A percentile compares a stretch with the other conserved stretches of the same genome.
Conservation (phyloP, 2,888 invertebrate genomes). For the Chrysodeixis includens region DNA sequence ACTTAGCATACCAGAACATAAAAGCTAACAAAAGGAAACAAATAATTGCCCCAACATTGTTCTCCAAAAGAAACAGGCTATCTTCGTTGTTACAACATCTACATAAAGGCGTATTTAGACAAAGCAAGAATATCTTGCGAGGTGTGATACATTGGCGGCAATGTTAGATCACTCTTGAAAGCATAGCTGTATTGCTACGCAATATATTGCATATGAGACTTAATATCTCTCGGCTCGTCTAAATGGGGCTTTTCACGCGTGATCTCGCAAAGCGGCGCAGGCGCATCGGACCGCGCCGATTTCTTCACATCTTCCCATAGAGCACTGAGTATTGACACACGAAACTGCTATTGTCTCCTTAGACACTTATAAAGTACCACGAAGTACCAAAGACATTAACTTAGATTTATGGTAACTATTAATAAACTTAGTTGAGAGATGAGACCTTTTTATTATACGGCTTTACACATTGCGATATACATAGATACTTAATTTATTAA, state of each 20-base stretch:
- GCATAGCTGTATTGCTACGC: no score
- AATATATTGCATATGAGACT: no score
- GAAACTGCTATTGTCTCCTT: constrained; percentile 50
- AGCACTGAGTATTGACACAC: constrained; percentile 48
- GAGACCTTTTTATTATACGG: constrained; percentile 4
- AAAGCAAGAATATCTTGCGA: no score
- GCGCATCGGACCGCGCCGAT: constrained; percentile 62
- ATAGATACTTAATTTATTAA: no score
- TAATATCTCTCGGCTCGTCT: no score
- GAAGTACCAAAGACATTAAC: constrained; percentile 11
- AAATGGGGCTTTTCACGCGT: constrained; percentile 51
- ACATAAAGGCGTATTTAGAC: no score
- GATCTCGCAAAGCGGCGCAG: constrained; percentile 53
- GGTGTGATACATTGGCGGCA: no score
- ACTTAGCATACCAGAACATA: neutral
- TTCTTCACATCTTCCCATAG: constrained; percentile 74
- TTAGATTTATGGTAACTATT: constrained; percentile 27
- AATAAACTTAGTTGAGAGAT: constrained; percentile 8
- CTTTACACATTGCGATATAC: no score
- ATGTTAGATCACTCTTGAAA: no score
- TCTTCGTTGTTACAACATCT: constrained; percentile 47
- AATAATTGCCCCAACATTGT: constrained; percentile 21
- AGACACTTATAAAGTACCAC: constrained; percentile 34
- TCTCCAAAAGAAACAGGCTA: constrained; percentile 23
- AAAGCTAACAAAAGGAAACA: constrained; percentile 3